phyloP scores from a whole-genome alignment of 2,113 vertebrate species.

The Raja brachyura region DNA sequence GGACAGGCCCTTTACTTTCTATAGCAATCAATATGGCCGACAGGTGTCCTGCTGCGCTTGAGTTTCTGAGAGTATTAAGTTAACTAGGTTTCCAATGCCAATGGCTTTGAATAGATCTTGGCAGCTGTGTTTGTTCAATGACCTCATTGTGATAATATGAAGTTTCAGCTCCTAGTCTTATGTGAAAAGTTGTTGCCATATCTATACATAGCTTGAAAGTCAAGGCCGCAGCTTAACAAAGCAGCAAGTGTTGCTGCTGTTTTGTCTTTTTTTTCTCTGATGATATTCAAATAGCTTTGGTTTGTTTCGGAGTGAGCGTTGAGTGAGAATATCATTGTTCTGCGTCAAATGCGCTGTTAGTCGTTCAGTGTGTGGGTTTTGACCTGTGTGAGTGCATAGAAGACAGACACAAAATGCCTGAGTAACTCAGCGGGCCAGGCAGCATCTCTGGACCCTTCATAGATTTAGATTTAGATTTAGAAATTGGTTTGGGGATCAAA shows the following conservation, averaged over 20 bases:
- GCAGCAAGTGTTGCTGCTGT: slow-evolving; percentile 1
- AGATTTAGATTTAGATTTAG: not conserved
- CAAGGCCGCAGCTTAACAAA: not conserved
- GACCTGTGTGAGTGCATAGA: not conserved
- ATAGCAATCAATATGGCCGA: not conserved
- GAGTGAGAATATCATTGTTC: not conserved
- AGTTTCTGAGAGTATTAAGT: not conserved
- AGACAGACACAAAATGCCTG: too few species aligned
- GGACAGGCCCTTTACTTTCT: too few species aligned
- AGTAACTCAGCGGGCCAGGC: too few species aligned
- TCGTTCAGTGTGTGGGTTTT: not conserved
- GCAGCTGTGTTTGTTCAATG: slow-evolving; percentile 31
- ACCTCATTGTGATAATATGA: slow-evolving; percentile 25
- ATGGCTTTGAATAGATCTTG: not conserved
- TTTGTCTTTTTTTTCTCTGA: not conserved
- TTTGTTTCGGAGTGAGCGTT: not conserved
- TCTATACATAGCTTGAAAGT: slow-evolving; percentile 10
- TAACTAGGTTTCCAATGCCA: not conserved
- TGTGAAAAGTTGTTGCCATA: not conserved
- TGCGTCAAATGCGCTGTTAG: not conserved
- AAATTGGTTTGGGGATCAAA: not conserved
- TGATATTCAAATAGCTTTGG: not conserved
- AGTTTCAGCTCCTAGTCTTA: not conserved
- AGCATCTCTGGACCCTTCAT: not conserved
- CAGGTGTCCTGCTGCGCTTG: not conserved